These are phyloP conservation scores for Phragmatobia fuliginosa DNA, from an alignment of 2,888 invertebrate species.

Conservation along the genomic window DNA sequence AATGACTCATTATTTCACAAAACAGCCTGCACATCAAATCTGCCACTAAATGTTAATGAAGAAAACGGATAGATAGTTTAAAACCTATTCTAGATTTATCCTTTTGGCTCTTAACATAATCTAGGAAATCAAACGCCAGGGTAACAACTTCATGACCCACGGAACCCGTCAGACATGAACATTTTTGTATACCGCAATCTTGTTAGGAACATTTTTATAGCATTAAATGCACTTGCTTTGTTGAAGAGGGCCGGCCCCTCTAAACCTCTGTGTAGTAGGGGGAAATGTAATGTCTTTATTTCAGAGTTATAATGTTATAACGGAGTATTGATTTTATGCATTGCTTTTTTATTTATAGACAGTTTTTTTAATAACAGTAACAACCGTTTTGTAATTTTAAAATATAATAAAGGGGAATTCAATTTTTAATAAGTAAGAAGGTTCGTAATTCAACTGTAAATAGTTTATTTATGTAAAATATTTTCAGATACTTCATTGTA, in stretches of 20 bases:
- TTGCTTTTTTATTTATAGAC: slow-evolving; percentile 26
- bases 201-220: slow-evolving; percentile 37
- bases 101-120: neutral
- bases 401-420: too few species aligned
- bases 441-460: neutral
- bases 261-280: slow-evolving; percentile 36
- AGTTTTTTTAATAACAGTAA: neutral
- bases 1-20: too few species aligned
- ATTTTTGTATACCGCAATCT: slow-evolving; percentile 19
- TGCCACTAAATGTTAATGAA: too few species aligned
- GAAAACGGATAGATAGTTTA: too few species aligned
- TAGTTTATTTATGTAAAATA: too few species aligned
- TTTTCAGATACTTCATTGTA: too few species aligned
- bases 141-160: neutral
- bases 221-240: slow-evolving; percentile 42
- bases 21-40: too few species aligned
- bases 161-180: slow-evolving; percentile 31
- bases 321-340: slow-evolving; percentile 56
- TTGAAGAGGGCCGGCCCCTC: slow-evolving; percentile 41
- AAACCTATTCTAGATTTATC: neutral
- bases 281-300: slow-evolving; percentile 58
- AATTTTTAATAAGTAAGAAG: neutral
- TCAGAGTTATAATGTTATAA: slow-evolving; percentile 36
- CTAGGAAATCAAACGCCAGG: neutral
- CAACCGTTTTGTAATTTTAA: too few species aligned